These are phyloP conservation scores for Protomyctophum bolini DNA, from an alignment of 2,113 vertebrate species.

Conservation along the genomic window DNA sequence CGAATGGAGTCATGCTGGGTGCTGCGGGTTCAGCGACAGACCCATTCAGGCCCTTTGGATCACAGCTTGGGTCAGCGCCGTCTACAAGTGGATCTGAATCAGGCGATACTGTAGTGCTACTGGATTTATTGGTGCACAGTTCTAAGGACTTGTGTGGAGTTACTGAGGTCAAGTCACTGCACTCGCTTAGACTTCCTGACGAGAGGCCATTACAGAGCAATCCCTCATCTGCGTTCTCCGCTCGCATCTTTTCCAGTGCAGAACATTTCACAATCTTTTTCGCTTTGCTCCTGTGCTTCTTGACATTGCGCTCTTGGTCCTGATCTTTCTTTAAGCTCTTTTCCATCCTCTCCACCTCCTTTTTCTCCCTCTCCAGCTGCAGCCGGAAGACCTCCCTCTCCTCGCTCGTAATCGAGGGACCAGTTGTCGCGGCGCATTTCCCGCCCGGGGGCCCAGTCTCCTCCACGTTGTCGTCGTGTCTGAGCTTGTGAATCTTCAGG, in stretches of 20 bases:
- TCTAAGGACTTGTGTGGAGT: neutral
- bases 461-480: neutral
- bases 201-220: conserved; percentile 28
- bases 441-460: neutral
- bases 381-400: conserved; percentile 53
- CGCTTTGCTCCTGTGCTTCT: conserved; percentile 1
- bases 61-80: neutral
- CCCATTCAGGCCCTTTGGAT: neutral
- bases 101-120: neutral
- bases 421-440: neutral
- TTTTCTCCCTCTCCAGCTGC: conserved; percentile 64
- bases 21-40: neutral
- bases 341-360: conserved; percentile 68
- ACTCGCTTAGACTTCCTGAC: conserved; percentile 6
- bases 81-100: conserved; percentile 1
- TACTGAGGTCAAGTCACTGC: neutral
- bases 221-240: conserved; percentile 21
- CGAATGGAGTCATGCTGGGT: neutral
- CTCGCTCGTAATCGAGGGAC: neutral
- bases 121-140: neutral
- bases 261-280: conserved; percentile 54
- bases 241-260: conserved; percentile 38
- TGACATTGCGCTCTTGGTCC: conserved; percentile 7
- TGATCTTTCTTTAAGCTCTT: conserved; percentile 45
- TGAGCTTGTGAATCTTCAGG: conserved; percentile 56